phyloP scores from a whole-genome alignment of 2,113 vertebrate species.

The Mugil cephalus region DNA sequence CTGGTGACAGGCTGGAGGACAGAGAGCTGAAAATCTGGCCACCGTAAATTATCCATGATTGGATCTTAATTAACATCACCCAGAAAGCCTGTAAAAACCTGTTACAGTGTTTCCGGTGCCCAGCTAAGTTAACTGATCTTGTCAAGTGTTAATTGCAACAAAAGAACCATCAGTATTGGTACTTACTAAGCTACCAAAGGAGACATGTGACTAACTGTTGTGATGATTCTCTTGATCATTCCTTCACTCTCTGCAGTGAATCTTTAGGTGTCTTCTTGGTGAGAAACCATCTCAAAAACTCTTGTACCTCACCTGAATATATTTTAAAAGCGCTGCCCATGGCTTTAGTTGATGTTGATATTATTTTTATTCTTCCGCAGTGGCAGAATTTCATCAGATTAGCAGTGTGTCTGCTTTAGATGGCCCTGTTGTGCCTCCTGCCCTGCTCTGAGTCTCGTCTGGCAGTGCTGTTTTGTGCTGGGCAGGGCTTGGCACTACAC shows the following conservation, averaged over 20 bases:
- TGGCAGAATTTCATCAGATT: conserved; percentile 56
- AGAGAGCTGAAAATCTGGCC: conserved; percentile 50
- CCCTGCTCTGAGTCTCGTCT: conserved; percentile 59
- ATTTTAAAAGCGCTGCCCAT: conserved; percentile 59
- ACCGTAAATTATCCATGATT: conserved; percentile 53
- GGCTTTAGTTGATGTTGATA: conserved; percentile 58
- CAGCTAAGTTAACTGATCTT: conserved; percentile 38
- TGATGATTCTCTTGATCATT: conserved; percentile 10
- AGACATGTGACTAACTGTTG: conserved; percentile 16
- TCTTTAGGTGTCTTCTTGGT: conserved; percentile 27
- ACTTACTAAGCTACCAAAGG: conserved; percentile 34
- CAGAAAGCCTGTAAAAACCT: conserved; percentile 47
- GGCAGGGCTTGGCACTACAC: conserved; percentile 66
- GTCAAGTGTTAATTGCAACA: conserved; percentile 21
- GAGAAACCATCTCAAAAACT: conserved; percentile 14
- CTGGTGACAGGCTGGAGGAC: conserved; percentile 43
- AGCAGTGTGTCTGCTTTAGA: conserved; percentile 32
- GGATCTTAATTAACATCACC: conserved; percentile 56
- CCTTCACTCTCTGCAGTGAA: background rate
- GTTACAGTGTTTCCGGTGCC: conserved; percentile 38
- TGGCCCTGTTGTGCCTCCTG: conserved; percentile 38
- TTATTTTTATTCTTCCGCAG: conserved; percentile 36
- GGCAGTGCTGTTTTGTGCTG: conserved; percentile 48
- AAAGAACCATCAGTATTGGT: conserved; percentile 11
- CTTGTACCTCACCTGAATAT: conserved; percentile 44